Base-by-base conservation (phyloP, 2,888 invertebrate genomes). In the Cyclophora punctaria region DNA sequence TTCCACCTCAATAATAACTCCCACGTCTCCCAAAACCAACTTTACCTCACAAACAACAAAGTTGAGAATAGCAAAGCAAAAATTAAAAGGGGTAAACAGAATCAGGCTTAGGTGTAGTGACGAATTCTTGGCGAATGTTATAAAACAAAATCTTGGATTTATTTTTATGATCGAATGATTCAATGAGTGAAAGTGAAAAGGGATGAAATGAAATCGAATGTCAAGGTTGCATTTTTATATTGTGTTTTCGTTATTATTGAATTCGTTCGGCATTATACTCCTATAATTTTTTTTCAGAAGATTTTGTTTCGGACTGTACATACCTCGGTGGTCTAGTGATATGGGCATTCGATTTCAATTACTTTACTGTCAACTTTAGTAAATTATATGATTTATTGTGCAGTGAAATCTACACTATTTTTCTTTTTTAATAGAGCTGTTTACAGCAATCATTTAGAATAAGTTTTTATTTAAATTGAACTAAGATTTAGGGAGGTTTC, bases 101-200 rank as follows among this genome's bases (percentile, higher is more conserved):
- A 41, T 50, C 51, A 43, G 37, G 44, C 47, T 50, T 51, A 44
- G 50, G 7, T 54, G 48, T 52, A 41, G 56, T 53, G 50, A 51
- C 59, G 56, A 55, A 62, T 56, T 53, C 53, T 49, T 57, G 45
- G 46, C 52, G 52, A 56, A 55, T 60, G 57, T 54, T 59, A 60
- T 58, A 59, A 60, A 59, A 62, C 58, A 55, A 59, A 58, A 57
- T 56, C 57, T 55, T 45, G 60, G 59, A 56, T 62, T 60, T 55
- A 56, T 61, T 63, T 59, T 58, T 57, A 63, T 61, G 60, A 60
- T 51, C 55, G 50, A 55, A 56, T 58, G 60, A 57, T 60, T 58
- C 54, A 60, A 58, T 57, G 57, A 53, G 46, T 41, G 48, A 46
- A 46, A 43, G 35, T 43, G 51, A 48, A 46, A 48, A 45, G 46